Evolutionary conservation across 2,888 invertebrate species (phyloP).

Genomic region (Tetropium fuscum): DNA sequence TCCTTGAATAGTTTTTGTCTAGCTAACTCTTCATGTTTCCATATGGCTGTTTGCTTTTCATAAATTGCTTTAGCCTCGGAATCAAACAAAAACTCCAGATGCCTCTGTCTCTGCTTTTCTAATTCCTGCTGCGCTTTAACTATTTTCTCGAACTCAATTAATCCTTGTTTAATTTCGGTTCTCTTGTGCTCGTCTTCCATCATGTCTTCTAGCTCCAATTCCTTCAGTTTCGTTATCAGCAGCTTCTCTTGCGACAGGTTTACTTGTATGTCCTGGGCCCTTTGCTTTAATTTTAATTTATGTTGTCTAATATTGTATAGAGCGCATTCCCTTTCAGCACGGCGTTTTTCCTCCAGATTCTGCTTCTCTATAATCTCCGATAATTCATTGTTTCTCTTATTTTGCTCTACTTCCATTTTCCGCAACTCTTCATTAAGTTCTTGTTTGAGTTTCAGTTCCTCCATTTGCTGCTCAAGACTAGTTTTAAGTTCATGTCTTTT

Average conservation of each 20-base stretch:
- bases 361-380: conserved; percentile 63
- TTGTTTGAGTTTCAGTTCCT: conserved; percentile 50
- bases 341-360: conserved; percentile 48
- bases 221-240: conserved; percentile 66
- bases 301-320: conserved; percentile 60
- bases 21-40: conserved; percentile 64
- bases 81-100: conserved; percentile 69
- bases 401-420: conserved; percentile 57
- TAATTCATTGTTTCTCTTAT: conserved; percentile 57
- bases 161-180: conserved; percentile 59
- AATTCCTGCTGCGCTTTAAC: conserved; percentile 61
- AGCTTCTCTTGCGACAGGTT: conserved; percentile 65
- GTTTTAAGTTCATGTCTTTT: conserved; percentile 55
- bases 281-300: conserved; percentile 58
- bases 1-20: conserved; percentile 63
- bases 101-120: conserved; percentile 62
- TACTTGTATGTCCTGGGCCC: conserved; percentile 62
- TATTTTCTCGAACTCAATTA: conserved; percentile 60
- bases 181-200: conserved; percentile 70
- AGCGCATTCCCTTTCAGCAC: conserved; percentile 56
- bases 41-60: conserved; percentile 64
- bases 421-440: conserved; percentile 52
- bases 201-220: conserved; percentile 69
- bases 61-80: conserved; percentile 68
- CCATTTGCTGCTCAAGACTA: conserved; percentile 52